Base-by-base conservation (phyloP, 2,888 invertebrate species). In the Rhamnusium bicolor region DNA sequence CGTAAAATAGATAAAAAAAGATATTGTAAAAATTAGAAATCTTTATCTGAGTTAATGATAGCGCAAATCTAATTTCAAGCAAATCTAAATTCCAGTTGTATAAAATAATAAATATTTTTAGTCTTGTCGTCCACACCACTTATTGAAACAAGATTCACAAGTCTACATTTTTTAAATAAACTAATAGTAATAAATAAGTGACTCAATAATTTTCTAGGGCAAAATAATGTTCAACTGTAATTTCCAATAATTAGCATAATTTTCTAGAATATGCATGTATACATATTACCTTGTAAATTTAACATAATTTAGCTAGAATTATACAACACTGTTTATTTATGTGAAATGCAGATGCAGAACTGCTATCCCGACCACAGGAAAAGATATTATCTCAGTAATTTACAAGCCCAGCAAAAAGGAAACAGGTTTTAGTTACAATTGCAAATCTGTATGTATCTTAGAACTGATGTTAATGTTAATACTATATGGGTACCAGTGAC, bases 381-480 rank as follows among this genome's bases (percentile, higher is more conserved):
- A 63, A 63, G 63, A 63, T 63, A 47, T 47, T 51, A 63, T 63
- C 63, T 49, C 63, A 10, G 63, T 51, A 47, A 63, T 63, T 63
- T 63, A 49, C 63, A 63, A 63, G 51, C 63, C 63, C 49, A 49
- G 29, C 63, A 63, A 49, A 63, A 51, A 63, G 63, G 51, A 63
- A 63, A 63, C 63, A n/a, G 49, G 63, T 63, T 63, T 29, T 29
- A 63, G 49, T 63, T 7, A 29, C 63, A 63, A 51, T 63, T 63
- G 63, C 49, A 63, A 63, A 63, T 51, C 47, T 27, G n/a, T 49
- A 21, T 24, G 18, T n/a, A 46, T 24, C 47, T n/a, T n/a, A 24
- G 51, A 51, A 51, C 27, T 27, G 63, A 24, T 27, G 49, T 14
- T 16, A 49, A 51, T 27, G 58, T 14, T 62, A 14, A n/a, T n/a